phyloP scores from a whole-genome alignment of 1,140 invertebrate genomes.

The Elysia chlorotica region DNA sequence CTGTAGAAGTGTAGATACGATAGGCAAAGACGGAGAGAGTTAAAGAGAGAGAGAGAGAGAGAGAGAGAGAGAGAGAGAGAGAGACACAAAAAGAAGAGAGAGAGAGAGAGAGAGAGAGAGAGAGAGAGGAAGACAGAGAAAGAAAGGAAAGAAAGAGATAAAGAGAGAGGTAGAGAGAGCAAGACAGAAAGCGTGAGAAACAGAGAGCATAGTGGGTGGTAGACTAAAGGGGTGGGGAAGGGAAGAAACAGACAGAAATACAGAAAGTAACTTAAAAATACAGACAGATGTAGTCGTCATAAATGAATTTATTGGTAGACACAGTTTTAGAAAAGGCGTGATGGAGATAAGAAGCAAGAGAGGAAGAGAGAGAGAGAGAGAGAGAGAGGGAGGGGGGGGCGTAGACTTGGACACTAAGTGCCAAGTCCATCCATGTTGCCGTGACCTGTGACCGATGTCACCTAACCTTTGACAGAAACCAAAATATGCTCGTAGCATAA shows the following conservation, averaged over 20 bases:
- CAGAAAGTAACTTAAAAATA: not conserved
- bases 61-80: not conserved
- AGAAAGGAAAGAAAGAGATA: not conserved
- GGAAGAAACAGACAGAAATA: not conserved
- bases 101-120: not conserved
- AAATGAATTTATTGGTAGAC: not conserved
- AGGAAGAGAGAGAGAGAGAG: no score
- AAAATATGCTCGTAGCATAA: no score
- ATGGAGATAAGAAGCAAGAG: no score
- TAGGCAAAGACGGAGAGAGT: not conserved
- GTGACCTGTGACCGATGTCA: no score
- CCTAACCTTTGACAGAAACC: no score
- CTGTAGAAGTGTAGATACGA: not conserved
- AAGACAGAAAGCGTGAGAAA: not conserved
- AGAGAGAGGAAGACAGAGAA: not conserved
- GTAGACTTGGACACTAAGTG: no score
- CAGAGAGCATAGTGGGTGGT: not conserved
- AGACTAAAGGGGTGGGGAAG: not conserved
- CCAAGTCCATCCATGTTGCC: no score
- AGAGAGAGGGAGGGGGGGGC: no score
- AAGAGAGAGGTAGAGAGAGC: not conserved
- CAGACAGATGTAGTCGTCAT: not conserved
- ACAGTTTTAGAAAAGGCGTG: no score
- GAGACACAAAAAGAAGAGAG: not conserved
- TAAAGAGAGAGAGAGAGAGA: conserved; percentile 7